Percentiles rank a stretch among this genome's conserved stretches.
Conservation (phyloP, 2,797 vertebrate species). For the Anguilla megastoma region DNA sequence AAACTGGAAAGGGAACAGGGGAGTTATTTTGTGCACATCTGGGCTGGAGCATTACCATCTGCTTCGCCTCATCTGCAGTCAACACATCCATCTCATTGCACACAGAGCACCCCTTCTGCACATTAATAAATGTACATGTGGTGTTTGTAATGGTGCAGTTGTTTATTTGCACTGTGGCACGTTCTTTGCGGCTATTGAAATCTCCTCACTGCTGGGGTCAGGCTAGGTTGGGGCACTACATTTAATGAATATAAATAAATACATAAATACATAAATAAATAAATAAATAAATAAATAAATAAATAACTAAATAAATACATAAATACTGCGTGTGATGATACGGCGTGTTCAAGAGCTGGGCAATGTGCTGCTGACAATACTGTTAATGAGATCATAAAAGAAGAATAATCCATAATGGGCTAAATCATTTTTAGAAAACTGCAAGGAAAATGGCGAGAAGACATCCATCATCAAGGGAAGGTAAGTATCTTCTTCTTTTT, state of each 20-base stretch:
- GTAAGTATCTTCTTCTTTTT: not conserved
- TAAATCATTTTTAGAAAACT: not conserved
- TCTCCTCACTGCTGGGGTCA: not conserved
- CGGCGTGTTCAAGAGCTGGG: not conserved
- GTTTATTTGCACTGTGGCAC: not conserved
- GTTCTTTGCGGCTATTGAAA: not conserved
- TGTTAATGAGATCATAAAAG: not conserved
- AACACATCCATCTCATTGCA: not conserved
- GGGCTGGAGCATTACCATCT: conserved; percentile 17
- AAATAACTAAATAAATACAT: not conserved
- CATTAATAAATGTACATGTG: conserved; percentile 22
- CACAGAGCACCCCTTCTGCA: not conserved
- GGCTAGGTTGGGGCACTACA: not conserved
- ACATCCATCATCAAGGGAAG: too few species aligned
- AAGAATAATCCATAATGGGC: not conserved
- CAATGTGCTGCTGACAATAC: not conserved
- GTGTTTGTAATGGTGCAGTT: not conserved
- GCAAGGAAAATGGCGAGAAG: not conserved
- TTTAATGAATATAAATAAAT: not conserved
- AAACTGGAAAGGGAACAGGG: not conserved
- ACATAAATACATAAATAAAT: not conserved
- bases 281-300: not conserved
- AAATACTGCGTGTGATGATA: not conserved
- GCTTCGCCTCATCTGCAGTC: conserved; percentile 25
- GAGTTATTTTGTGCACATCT: conserved; percentile 6